phyloP scores from a whole-genome alignment of 2,797 vertebrate genomes.

The Megaceryle alcyon region DNA sequence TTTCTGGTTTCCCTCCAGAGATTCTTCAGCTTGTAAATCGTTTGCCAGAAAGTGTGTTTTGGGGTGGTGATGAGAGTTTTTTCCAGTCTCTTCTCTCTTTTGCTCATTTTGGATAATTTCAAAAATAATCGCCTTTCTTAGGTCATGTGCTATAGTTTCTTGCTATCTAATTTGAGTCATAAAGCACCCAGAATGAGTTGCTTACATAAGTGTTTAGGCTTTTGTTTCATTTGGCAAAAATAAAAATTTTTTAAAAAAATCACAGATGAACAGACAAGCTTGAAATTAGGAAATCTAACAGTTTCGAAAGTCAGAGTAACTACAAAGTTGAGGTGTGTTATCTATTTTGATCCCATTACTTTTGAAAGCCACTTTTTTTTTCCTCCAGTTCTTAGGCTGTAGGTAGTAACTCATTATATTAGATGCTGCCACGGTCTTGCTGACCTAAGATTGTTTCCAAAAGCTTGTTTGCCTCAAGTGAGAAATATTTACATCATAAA shows the following conservation, averaged over 20 bases:
- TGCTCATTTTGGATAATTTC: background rate
- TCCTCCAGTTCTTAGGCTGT: background rate
- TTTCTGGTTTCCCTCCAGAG: background rate
- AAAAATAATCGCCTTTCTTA: background rate
- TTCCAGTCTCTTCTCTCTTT: background rate
- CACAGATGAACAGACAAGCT: background rate
- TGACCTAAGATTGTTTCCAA: background rate
- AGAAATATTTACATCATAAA: background rate
- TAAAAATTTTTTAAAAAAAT: background rate
- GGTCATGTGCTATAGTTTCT: background rate
- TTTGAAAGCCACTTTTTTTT: background rate
- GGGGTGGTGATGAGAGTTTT: too few relatives aligned
- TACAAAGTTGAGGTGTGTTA: background rate
- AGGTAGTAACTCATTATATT: background rate
- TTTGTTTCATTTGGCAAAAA: background rate
- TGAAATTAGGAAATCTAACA: background rate
- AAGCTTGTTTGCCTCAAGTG: background rate
- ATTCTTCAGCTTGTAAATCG: background rate
- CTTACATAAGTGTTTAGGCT: background rate
- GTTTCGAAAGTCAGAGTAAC: background rate
- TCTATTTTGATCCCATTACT: background rate
- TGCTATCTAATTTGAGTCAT: background rate
- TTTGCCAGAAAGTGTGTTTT: background rate
- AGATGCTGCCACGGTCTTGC: background rate
- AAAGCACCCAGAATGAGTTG: background rate